phyloP scores from a whole-genome alignment of 1,140 invertebrate genomes.

The Sinonovacula constricta region DNA sequence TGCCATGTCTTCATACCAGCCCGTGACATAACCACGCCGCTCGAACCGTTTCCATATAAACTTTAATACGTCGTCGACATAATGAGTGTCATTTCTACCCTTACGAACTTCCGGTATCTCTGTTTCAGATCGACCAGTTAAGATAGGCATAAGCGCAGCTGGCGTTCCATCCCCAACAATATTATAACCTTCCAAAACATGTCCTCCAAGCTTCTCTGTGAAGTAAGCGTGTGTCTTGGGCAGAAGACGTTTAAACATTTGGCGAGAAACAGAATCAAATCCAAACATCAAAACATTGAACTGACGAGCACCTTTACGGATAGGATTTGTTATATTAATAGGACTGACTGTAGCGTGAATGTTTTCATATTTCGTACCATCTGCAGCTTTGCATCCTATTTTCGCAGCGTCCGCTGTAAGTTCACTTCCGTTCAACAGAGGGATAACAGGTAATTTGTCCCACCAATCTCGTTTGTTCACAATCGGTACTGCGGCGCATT shows the following conservation, averaged over 20 bases:
- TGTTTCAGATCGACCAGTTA: constrained; percentile 91
- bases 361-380: constrained; percentile 69
- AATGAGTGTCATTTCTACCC: constrained; percentile 84
- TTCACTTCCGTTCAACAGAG: constrained; percentile 58
- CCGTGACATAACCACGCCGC: constrained; percentile 84
- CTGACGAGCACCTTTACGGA: constrained; percentile 19
- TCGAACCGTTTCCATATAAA: constrained; percentile 77
- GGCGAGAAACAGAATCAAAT: constrained; percentile 93
- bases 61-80: constrained; percentile 81
- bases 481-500: constrained; percentile 67
- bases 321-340: constrained; percentile 22
- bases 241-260: constrained; percentile 91
- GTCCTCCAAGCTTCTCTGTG: constrained; percentile 83
- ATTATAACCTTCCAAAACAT: constrained; percentile 90
- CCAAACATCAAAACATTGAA: constrained; percentile 93
- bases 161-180: constrained; percentile 97
- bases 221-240: constrained; percentile 90
- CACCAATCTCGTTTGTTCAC: constrained; percentile 50
- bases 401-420: constrained; percentile 71
- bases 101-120: constrained; percentile 83
- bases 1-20: constrained; percentile 92
- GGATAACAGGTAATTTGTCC: constrained; percentile 48
- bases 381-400: constrained; percentile 63
- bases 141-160: constrained; percentile 93
- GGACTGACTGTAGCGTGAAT: constrained; percentile 69